Percentiles rank a stretch among this genome's conserved stretches.
Evolutionary conservation across 2,888 invertebrate genomes (phyloP).

Genomic region (Panzeria rudis): DNA sequence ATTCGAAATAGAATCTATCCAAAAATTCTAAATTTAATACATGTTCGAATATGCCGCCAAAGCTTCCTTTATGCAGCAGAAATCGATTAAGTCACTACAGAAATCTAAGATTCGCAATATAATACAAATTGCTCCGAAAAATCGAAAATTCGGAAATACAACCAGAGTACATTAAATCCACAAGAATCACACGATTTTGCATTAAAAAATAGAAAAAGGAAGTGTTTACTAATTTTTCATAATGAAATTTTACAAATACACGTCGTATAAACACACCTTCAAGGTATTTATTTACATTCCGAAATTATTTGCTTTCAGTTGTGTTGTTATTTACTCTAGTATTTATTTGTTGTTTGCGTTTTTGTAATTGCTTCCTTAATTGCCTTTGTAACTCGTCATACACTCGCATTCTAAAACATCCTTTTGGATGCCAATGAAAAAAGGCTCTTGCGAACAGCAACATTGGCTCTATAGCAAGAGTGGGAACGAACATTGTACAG

Average conservation of each 20-base stretch:
- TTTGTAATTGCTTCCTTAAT: constrained; percentile 73
- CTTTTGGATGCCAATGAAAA: constrained; percentile 47
- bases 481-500: not conserved
- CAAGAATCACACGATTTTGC: too few species aligned
- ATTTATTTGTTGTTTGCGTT: constrained; percentile 64
- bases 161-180: too few species aligned
- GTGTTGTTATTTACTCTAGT: constrained; percentile 51
- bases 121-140: too few species aligned
- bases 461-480: constrained; percentile 9
- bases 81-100: too few species aligned
- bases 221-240: too few species aligned
- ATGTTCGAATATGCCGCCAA: too few species aligned
- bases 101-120: too few species aligned
- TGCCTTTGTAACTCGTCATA: constrained; percentile 59
- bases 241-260: not conserved
- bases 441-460: not conserved
- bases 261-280: constrained; percentile 58
- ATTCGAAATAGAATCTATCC: too few species aligned
- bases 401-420: constrained; percentile 16
- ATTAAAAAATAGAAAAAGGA: too few species aligned
- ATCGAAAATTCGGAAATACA: too few species aligned
- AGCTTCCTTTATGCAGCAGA: too few species aligned
- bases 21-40: too few species aligned
- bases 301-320: constrained; percentile 25
- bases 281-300: not conserved